Evolutionary conservation across 2,888 invertebrate genomes (phyloP), one percentile per base, ranked within the genome.

Genomic region (Formica aserva): DNA sequence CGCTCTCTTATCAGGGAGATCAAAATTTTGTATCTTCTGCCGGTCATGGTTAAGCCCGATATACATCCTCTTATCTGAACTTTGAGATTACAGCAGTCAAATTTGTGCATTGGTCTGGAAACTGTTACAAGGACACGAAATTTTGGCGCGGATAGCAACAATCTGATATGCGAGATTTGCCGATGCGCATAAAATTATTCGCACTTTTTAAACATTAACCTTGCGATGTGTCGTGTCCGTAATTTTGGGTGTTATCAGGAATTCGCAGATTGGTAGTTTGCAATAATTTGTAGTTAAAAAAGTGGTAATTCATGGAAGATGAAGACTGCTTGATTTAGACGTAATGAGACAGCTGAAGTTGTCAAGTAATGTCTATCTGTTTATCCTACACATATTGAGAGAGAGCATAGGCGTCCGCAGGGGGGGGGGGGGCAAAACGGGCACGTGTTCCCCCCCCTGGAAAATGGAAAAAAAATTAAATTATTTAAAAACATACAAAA

Each of bases 101-200:
- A 67, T 55, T 55, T 55, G 29, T 13, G 29, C 55, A 38, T 38
- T 38, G 41, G n/a, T 57, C 38, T 67, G 38, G 1, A 52, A 69
- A 38, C 3, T 45, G 55, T 67, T 67, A 67, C 67, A 77, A 69
- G 71, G 77, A 38, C 55, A 32, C 48, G 15, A n/a, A 45, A 75
- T 13, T 75, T 75, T 32, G 22, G 1, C 32, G 66, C 66, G 13
- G 35, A 26, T 52, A 62, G 67, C 48, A 69, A 77, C 45, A 41
- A 69, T 69, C 41, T 55, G 55, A 69, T 66, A 66, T 38, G 4
- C 38, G 3, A 52, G n/a, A 76, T 77, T 55, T 66, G 38, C 1
- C 11, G 75, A 77, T 55, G 52, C n/a, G 38, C 52, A n/a, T 11
- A 22, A 69, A 69, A 38, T 41, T 55, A 77, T 77, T 11, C 29